Percentiles rank a stretch among this genome's conserved stretches.
These are phyloP conservation scores for Cataglyphis altisquamis DNA, from an alignment of 2,888 invertebrate genomes.

Conservation along the genomic window DNA sequence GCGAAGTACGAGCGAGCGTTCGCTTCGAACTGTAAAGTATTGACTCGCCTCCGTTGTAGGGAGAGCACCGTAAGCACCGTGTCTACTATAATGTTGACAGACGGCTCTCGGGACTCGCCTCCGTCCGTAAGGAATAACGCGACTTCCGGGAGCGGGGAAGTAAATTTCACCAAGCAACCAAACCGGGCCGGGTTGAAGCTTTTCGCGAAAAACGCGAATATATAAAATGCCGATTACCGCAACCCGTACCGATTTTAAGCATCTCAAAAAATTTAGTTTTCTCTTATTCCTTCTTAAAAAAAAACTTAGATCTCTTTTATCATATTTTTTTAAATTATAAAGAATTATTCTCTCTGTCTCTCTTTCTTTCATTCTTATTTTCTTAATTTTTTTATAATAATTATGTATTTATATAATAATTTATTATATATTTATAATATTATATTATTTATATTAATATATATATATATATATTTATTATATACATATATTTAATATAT, in stretches of 20 bases:
- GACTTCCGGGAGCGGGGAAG: conserved; percentile 76
- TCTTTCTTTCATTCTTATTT: neutral
- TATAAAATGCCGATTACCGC: conserved; percentile 24
- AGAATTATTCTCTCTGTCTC: neutral
- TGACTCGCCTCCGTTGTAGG: conserved; percentile 76
- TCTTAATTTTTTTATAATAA: neutral
- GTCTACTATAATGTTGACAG: conserved; percentile 69
- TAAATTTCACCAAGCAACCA: conserved; percentile 73
- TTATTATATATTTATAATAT: neutral
- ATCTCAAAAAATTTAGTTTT: neutral
- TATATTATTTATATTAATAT: no score
- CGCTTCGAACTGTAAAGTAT: conserved; percentile 75
- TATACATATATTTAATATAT: no score
- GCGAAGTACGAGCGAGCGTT: conserved; percentile 46
- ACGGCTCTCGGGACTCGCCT: conserved; percentile 71
- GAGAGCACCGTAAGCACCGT: conserved; percentile 65
- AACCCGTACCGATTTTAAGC: neutral
- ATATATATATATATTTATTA: no score
- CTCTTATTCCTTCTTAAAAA: neutral
- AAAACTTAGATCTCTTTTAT: neutral
- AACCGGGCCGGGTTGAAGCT: conserved; percentile 33
- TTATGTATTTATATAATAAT: conserved; percentile 1
- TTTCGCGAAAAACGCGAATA: conserved; percentile 21
- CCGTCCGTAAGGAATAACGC: conserved; percentile 76
- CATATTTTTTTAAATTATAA: neutral